Percentiles rank a stretch among this genome's conserved stretches.
Evolutionary conservation across 1,140 invertebrate species (phyloP).

Genomic region (Euglossa dilemma): DNA sequence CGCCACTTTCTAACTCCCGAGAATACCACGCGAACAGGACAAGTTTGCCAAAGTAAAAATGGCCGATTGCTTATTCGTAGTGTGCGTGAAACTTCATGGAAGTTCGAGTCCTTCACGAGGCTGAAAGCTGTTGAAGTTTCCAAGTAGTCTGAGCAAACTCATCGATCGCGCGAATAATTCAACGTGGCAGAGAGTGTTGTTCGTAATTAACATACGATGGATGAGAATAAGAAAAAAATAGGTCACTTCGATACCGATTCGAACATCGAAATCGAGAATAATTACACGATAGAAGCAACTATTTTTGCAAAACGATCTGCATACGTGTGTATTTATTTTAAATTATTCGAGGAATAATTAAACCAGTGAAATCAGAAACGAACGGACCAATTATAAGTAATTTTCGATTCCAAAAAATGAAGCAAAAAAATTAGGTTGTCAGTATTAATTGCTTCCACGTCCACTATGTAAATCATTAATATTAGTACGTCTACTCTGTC

Average conservation of each 20-base stretch:
- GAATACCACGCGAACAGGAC: neutral
- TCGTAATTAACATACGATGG: neutral
- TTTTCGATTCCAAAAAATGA: too few relatives aligned
- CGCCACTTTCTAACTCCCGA: neutral
- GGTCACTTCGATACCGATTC: neutral
- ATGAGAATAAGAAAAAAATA: neutral
- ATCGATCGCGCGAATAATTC: slow-evolving; percentile 1
- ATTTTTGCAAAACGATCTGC: too few relatives aligned
- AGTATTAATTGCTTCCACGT: too few relatives aligned
- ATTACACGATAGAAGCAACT: too few relatives aligned
- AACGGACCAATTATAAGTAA: too few relatives aligned
- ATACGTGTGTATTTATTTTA: too few relatives aligned
- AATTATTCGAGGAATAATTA: too few relatives aligned
- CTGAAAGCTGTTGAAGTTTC: neutral
- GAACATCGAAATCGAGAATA: neutral
- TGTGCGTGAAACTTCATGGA: neutral
- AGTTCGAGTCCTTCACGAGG: neutral
- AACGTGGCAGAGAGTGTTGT: neutral
- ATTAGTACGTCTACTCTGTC: too few relatives aligned
- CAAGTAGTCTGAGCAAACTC: neutral
- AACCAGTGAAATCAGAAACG: too few relatives aligned
- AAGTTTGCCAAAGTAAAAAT: neutral
- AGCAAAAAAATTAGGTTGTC: too few relatives aligned
- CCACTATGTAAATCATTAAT: too few relatives aligned
- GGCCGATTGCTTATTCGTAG: neutral